phyloP scores from a whole-genome alignment of 1,140 invertebrate genomes.

The Aphelinus atriplicis region DNA sequence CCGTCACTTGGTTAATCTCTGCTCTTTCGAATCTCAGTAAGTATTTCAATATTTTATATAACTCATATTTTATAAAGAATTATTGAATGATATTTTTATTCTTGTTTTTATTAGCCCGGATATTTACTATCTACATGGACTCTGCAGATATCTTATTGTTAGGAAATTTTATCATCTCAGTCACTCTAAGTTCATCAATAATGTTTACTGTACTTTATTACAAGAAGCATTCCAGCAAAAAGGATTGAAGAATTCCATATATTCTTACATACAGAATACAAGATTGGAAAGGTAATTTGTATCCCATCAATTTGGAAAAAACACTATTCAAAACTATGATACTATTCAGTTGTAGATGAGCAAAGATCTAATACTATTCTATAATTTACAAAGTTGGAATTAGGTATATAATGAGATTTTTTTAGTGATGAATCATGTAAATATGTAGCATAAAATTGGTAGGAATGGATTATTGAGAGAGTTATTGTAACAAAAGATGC shows the following conservation, averaged over 20 bases:
- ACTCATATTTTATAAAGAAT: neutral
- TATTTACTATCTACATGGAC: conserved; percentile 67
- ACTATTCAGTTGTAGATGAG: no score
- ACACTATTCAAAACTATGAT: no score
- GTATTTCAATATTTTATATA: conserved; percentile 47
- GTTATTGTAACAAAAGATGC: neutral
- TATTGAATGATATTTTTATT: neutral
- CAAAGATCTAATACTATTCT: no score
- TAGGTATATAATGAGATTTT: no score
- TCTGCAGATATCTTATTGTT: conserved; percentile 64
- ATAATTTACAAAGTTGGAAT: no score
- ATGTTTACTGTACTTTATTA: conserved; percentile 60
- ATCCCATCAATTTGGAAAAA: no score
- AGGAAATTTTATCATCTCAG: conserved; percentile 62
- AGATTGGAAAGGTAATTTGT: no score
- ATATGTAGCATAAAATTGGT: no score
- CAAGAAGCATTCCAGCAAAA: conserved; percentile 47
- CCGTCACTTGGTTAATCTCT: conserved; percentile 76
- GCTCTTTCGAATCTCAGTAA: conserved; percentile 75
- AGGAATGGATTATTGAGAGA: neutral
- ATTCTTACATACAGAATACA: no score
- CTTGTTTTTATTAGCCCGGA: conserved; percentile 58
- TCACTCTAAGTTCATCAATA: conserved; percentile 60
- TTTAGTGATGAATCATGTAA: no score
- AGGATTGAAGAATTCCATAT: conserved; percentile 42